Percentiles rank a stretch among this genome's conserved stretches.
phyloP scores from a whole-genome alignment of 1,140 invertebrate genomes.

The Aricia agestis region DNA sequence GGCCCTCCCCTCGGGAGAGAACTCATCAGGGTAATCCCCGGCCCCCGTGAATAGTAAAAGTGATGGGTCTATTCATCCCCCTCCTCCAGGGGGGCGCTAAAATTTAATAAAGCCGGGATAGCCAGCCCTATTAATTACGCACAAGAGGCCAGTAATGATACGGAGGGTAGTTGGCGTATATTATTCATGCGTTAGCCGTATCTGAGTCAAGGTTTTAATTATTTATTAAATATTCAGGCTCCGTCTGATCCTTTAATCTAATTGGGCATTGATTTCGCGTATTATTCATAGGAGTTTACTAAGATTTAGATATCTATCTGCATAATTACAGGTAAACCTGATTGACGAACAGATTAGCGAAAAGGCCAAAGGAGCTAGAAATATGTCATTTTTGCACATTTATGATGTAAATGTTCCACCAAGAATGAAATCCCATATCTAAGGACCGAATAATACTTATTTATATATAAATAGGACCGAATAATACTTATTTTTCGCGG shows the following conservation, averaged over 20 bases:
- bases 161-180: conserved; percentile 43
- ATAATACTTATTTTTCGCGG: too few relatives aligned
- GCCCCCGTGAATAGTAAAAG: conserved; percentile 68
- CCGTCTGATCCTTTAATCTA: not conserved
- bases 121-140: conserved; percentile 70
- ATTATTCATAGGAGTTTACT: not conserved
- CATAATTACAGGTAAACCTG: too few relatives aligned
- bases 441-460: too few relatives aligned
- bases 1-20: conserved; percentile 54
- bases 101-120: conserved; percentile 70
- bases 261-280: not conserved
- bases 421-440: too few relatives aligned
- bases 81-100: conserved; percentile 54
- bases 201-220: conserved; percentile 32
- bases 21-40: conserved; percentile 68
- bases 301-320: not conserved
- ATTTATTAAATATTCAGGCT: conserved; percentile 28
- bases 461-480: too few relatives aligned
- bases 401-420: too few relatives aligned
- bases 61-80: conserved; percentile 64
- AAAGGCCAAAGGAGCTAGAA: too few relatives aligned
- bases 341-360: too few relatives aligned
- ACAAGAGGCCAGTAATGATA: conserved; percentile 65
- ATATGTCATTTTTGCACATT: too few relatives aligned
- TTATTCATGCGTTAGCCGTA: conserved; percentile 47